Conservation (phyloP, 2,113 vertebrate genomes). For the Carettochelys insculpta region DNA sequence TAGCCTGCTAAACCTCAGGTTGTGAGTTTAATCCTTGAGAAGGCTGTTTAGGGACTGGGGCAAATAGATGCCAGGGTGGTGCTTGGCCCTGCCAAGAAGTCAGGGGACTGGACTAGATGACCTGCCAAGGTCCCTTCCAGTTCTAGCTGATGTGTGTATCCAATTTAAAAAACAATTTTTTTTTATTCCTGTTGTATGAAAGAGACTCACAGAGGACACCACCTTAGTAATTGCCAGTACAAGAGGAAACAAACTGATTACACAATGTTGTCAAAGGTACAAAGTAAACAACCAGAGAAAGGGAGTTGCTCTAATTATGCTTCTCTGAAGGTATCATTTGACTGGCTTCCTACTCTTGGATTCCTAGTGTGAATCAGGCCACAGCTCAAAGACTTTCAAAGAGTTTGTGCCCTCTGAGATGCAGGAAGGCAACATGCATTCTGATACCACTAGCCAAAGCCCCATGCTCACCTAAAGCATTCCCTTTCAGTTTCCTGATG, state of each 20-base stretch:
- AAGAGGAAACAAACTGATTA: neutral
- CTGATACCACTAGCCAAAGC: slow-evolving; percentile 45
- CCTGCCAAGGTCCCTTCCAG: too few relatives aligned
- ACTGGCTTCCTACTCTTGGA: neutral
- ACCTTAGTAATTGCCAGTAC: neutral
- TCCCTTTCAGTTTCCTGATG: slow-evolving; percentile 65
- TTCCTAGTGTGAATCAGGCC: neutral
- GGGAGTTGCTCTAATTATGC: neutral
- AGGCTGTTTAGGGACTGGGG: too few relatives aligned
- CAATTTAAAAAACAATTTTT: neutral
- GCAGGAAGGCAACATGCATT: slow-evolving; percentile 33
- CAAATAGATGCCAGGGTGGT: too few relatives aligned
- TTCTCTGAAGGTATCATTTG: rapidly evolving
- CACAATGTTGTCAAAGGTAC: neutral
- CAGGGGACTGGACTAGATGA: too few relatives aligned
- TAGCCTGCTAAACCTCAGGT: too few relatives aligned
- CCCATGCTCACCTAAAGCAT: slow-evolving; percentile 52
- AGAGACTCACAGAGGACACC: neutral
- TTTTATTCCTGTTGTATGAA: neutral
- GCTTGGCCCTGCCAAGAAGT: too few relatives aligned
- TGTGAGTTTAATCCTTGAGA: too few relatives aligned
- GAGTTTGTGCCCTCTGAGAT: slow-evolving; percentile 45
- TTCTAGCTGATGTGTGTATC: too few relatives aligned
- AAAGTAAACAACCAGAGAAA: slow-evolving; percentile 2
- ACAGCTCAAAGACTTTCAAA: slow-evolving; percentile 59